Evolutionary conservation across 2,888 invertebrate genomes (phyloP), one percentile per base, ranked within the genome.

Genomic region (Pristionchus maxplancki): DNA sequence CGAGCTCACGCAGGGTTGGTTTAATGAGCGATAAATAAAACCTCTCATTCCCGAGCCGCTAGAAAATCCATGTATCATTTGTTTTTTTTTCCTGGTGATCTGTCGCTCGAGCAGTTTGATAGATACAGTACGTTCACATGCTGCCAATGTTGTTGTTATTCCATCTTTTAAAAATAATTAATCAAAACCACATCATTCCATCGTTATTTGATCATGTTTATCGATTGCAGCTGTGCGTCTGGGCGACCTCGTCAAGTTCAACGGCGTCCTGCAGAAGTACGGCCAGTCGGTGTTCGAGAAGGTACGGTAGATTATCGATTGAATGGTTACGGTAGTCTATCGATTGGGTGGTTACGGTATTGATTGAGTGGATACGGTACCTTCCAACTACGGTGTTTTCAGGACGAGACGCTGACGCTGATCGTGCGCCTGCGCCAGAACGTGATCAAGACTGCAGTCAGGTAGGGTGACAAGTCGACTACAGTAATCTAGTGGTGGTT

Each of bases 371-470:
- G 34, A 20, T 24, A 44, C 44, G 0, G 17, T 88, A 62, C 85
- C 88, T n/a, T 64, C 88, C 95, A 99, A 99, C 95, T 97, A n/a
- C n/a, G n/a, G n/a, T n/a, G n/a, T n/a, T n/a, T 98, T 91, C 96
- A 96, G 92, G 99, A 99, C 95, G 97, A 98, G 94, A 99, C 99
- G 0, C 98, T 97, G 93, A 98, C 98, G 40, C 95, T 99, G 89
- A 99, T 99, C 94, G 96, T 99, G 82, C 97, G 99, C 90, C 96
- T 99, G 88, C 96, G 98, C 88, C 99, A 99, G 95, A 99, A 99
- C 96, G 99, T 99, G 0, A 99, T 99, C 94, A 99, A 99, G 95
- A 99, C 99, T 20, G 95, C 95, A 20, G 92, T 94, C 85, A 92
- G 91, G 86, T 87, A 37, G 11, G 82, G 50, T 4, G 20, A 6